Percentiles rank a stretch among this genome's conserved stretches.
These are phyloP conservation scores for Pseudomugil tenellus DNA, from an alignment of 2,797 vertebrate species.

Conservation along the genomic window DNA sequence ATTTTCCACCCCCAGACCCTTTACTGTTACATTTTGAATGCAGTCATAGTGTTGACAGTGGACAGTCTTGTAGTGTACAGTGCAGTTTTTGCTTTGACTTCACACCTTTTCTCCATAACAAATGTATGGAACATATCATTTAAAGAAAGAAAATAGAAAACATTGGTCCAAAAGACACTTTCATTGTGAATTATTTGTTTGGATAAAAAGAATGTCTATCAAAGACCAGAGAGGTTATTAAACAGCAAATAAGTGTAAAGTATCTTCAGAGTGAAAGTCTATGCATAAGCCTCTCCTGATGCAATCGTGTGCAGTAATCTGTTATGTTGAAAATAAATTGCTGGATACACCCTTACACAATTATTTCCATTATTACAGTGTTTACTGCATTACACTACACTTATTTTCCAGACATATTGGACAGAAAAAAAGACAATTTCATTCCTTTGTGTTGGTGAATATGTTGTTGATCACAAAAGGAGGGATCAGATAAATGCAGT, in stretches of 20 bases:
- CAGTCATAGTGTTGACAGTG: constrained; percentile 73
- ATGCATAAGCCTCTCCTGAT: constrained; percentile 80
- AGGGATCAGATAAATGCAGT: not conserved
- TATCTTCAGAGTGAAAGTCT: constrained; percentile 81
- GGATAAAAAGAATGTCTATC: constrained; percentile 42
- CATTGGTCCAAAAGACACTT: constrained; percentile 29
- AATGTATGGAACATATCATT: constrained; percentile 55
- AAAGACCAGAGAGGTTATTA: constrained; percentile 54
- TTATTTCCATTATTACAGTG: constrained; percentile 21
- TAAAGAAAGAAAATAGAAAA: constrained; percentile 25
- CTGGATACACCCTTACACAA: constrained; percentile 45
- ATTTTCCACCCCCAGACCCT: not conserved
- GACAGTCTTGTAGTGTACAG: constrained; percentile 77
- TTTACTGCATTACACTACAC: not conserved
- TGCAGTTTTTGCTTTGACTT: constrained; percentile 59
- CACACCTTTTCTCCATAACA: constrained; percentile 39
- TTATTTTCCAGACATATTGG: not conserved
- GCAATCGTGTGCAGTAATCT: constrained; percentile 76
- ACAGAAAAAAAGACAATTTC: not conserved
- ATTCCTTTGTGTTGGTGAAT: not conserved
- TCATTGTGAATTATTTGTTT: constrained; percentile 39
- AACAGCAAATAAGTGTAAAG: constrained; percentile 51
- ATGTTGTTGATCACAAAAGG: not conserved
- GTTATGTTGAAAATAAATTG: constrained; percentile 78
- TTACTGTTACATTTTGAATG: constrained; percentile 55